A percentile compares a stretch with the other conserved stretches of the same genome.
These are phyloP conservation scores for silkworm (Bombyx mori) DNA, from an alignment of 1,140 invertebrate genomes.

Conservation along the genomic window DNA sequence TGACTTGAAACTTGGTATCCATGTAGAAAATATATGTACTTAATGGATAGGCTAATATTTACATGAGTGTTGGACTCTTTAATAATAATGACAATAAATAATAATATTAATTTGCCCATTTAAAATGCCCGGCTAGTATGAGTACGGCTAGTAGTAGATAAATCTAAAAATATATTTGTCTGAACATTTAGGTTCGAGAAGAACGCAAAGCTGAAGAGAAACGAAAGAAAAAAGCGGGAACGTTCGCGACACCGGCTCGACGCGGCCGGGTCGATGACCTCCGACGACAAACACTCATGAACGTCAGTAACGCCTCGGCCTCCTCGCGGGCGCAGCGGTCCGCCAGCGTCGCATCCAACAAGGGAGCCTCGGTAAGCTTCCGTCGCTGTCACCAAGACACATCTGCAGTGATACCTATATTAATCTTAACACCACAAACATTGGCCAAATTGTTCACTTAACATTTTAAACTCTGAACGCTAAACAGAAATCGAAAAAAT, in stretches of 20 bases:
- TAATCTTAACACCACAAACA: not conserved
- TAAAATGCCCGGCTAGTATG: too few relatives aligned
- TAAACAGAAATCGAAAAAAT: too few relatives aligned
- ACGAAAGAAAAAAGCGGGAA: slow-evolving; percentile 50
- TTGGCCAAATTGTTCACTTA: not conserved
- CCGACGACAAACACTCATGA: slow-evolving; percentile 50
- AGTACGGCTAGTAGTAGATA: too few relatives aligned
- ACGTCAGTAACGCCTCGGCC: slow-evolving; percentile 50
- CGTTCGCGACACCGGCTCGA: slow-evolving; percentile 41
- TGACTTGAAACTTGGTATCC: too few relatives aligned
- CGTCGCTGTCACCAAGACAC: not conserved
- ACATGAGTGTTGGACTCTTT: too few relatives aligned
- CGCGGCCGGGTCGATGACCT: slow-evolving; percentile 41
- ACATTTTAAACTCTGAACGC: too few relatives aligned
- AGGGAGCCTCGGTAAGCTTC: slow-evolving; percentile 33
- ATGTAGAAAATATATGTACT: too few relatives aligned
- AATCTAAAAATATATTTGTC: too few relatives aligned
- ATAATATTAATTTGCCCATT: too few relatives aligned
- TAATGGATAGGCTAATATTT: too few relatives aligned
- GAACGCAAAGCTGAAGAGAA: slow-evolving; percentile 56
- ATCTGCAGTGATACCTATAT: not conserved
- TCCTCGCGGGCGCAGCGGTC: slow-evolving; percentile 45
- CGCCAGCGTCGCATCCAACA: slow-evolving; percentile 45
- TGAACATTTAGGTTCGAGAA: slow-evolving; percentile 40
- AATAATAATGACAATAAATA: too few relatives aligned